Conservation (phyloP, 2,113 vertebrate genomes). For the Melanerpes formicivorus region DNA sequence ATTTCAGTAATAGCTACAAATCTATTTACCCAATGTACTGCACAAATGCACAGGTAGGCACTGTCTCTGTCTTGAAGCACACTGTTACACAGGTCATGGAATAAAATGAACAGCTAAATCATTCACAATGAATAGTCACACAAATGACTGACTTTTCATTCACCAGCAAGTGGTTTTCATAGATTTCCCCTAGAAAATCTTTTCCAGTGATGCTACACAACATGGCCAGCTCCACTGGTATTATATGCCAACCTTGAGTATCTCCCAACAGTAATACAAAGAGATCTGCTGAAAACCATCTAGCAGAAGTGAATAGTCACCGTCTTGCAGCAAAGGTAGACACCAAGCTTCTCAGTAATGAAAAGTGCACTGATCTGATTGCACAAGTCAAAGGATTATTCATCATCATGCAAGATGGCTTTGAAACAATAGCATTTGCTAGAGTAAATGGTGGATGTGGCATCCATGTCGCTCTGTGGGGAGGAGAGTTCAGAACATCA, state of each 20-base stretch:
- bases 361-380: background rate
- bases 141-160: background rate
- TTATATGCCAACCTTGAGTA: rapidly evolving
- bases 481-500: background rate
- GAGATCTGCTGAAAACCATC: background rate
- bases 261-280: background rate
- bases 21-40: background rate
- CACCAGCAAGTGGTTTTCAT: background rate
- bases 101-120: background rate
- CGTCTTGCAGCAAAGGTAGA: background rate
- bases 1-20: background rate
- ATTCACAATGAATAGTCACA: background rate
- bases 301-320: rapidly evolving
- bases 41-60: background rate
- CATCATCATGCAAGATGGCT: background rate
- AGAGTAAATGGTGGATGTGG: background rate
- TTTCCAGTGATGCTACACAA: background rate
- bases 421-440: background rate
- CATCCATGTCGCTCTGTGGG: background rate
- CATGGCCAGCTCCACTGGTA: background rate
- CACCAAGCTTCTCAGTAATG: background rate
- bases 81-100: background rate
- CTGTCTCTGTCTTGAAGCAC: background rate
- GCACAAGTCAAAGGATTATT: background rate
- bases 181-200: background rate